Evolutionary conservation across 2,888 invertebrate genomes (phyloP).

Genomic region (Crematogaster levior): DNA sequence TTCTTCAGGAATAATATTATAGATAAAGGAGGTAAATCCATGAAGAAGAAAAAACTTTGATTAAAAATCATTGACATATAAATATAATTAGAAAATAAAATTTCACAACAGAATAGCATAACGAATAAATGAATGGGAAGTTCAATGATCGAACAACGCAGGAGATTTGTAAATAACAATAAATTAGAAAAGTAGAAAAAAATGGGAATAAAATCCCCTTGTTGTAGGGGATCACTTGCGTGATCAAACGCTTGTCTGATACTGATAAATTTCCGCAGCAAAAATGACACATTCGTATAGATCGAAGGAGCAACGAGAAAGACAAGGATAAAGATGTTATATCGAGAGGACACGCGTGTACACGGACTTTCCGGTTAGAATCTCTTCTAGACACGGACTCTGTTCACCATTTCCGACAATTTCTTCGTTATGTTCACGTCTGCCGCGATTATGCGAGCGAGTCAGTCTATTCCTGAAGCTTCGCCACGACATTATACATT

Average conservation of each 20-base stretch:
- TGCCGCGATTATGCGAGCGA: neutral
- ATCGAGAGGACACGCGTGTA: slow-evolving; percentile 59
- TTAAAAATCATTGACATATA: neutral
- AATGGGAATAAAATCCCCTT: too few species aligned
- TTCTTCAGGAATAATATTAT: too few species aligned
- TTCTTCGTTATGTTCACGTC: neutral
- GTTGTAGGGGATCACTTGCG: too few species aligned
- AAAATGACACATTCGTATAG: neutral
- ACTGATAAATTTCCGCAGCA: neutral
- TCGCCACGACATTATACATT: neutral
- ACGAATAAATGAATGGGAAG: too few species aligned
- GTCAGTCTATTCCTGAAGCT: neutral
- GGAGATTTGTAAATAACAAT: too few species aligned
- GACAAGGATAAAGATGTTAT: neutral
- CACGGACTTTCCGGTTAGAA: slow-evolving; percentile 70
- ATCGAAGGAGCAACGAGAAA: neutral
- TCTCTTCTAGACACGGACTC: slow-evolving; percentile 61
- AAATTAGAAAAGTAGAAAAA: too few species aligned
- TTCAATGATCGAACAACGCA: too few species aligned
- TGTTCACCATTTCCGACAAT: neutral
- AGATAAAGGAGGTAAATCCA: neutral
- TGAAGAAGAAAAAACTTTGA: neutral
- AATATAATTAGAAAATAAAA: neutral
- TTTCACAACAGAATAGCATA: neutral
- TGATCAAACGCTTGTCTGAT: too few species aligned